These are phyloP conservation scores for Desmodus rotundus DNA, from an alignment of 2,113 vertebrate genomes.

Conservation along the genomic window DNA sequence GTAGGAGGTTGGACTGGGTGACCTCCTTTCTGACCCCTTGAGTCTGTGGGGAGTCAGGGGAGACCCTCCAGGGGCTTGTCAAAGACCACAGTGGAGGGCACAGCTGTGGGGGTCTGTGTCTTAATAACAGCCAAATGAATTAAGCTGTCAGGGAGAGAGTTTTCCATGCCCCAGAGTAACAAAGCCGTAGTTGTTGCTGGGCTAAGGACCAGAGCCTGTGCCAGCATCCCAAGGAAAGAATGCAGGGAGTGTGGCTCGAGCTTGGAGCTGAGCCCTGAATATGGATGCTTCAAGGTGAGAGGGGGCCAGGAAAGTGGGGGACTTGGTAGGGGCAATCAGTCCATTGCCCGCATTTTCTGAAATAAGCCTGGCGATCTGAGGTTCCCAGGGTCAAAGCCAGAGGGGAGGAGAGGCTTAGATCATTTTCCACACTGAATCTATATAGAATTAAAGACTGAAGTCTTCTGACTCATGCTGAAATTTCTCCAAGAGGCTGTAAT, in stretches of 20 bases:
- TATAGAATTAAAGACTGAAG: neutral
- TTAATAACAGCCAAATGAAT: conserved; percentile 53
- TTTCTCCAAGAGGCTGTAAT: neutral
- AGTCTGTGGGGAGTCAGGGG: neutral
- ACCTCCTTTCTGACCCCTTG: neutral
- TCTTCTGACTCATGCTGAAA: neutral
- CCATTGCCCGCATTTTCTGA: neutral
- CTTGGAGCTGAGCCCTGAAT: conserved; percentile 3
- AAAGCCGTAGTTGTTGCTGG: conserved; percentile 7
- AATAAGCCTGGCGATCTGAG: neutral
- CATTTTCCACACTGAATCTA: neutral
- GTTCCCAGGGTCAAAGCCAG: neutral
- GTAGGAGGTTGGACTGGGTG: too few species aligned
- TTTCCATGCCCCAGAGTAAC: conserved; percentile 32
- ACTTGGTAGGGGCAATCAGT: neutral
- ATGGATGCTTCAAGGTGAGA: neutral
- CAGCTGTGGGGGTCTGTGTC: conserved; percentile 12
- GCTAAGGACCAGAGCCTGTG: neutral
- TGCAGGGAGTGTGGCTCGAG: neutral
- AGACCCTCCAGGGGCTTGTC: neutral
- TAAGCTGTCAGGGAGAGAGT: conserved; percentile 21
- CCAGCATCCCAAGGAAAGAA: conserved; percentile 4
- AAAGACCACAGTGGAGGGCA: neutral
- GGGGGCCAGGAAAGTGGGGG: neutral
- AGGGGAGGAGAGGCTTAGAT: neutral